phyloP scores from a whole-genome alignment of 2,797 vertebrate genomes.

The Acomys russatus region DNA sequence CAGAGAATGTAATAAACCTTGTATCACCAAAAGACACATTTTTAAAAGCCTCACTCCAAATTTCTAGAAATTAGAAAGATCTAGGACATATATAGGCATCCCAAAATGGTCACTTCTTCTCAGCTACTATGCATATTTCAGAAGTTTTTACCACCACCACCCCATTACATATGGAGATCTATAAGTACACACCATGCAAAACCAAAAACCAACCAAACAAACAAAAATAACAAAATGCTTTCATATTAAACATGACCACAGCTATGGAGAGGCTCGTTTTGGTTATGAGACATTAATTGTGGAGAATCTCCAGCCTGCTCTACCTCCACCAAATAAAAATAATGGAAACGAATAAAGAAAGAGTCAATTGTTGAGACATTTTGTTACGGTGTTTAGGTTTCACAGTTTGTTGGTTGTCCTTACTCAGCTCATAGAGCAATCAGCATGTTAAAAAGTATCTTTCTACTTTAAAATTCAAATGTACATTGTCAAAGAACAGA shows the following conservation, averaged over 20 bases:
- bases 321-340: background rate
- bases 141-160: background rate
- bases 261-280: background rate
- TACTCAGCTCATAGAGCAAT: conserved; percentile 8
- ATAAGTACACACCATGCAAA: background rate
- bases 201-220: background rate
- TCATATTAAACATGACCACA: background rate
- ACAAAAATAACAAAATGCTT: background rate
- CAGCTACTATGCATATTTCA: background rate
- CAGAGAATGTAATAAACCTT: background rate
- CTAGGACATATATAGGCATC: background rate
- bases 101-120: background rate
- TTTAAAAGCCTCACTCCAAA: background rate
- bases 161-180: background rate
- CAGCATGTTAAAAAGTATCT: background rate
- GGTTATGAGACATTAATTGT: background rate
- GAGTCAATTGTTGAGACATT: conserved; percentile 8
- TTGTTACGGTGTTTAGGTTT: background rate
- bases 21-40: background rate
- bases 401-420: background rate
- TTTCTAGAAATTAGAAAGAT: conserved; percentile 58
- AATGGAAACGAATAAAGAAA: conserved; percentile 9
- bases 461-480: conserved; percentile 30
- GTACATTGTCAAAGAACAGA: background rate
- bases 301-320: background rate